phyloP scores from a whole-genome alignment of 1,140 invertebrate genomes.

The Drosophila aff. region DNA sequence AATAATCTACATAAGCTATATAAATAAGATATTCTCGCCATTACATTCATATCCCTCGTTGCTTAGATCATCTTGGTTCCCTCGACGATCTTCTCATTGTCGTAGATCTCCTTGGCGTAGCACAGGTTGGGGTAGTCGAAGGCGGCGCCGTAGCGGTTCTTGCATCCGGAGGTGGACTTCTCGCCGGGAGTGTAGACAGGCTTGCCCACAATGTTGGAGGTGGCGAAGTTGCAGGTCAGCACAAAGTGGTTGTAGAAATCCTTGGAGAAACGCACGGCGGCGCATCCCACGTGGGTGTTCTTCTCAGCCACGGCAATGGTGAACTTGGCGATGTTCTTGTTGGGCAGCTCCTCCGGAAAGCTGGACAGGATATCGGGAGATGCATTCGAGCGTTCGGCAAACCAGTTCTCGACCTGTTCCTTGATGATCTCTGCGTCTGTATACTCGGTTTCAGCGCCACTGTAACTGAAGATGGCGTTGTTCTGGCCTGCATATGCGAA shows the following conservation, averaged over 20 bases:
- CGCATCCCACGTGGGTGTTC: constrained; percentile 64
- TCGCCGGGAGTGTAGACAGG: constrained; percentile 56
- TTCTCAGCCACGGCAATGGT: constrained; percentile 64
- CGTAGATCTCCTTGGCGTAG: constrained; percentile 50
- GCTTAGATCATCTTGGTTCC: constrained; percentile 32
- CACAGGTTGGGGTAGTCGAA: constrained; percentile 3
- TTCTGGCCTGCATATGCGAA: constrained; percentile 68
- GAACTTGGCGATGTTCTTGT: constrained; percentile 62
- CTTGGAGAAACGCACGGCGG: constrained; percentile 55
- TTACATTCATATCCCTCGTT: background rate
- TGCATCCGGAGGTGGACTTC: constrained; percentile 5
- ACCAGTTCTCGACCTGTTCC: too few relatives aligned
- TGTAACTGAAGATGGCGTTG: constrained; percentile 66
- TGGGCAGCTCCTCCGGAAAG: constrained; percentile 64
- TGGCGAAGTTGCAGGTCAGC: constrained; percentile 64
- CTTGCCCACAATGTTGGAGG: constrained; percentile 53
- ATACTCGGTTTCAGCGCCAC: too few relatives aligned
- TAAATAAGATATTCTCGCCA: background rate
- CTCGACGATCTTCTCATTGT: constrained; percentile 58
- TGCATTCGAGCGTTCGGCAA: too few relatives aligned
- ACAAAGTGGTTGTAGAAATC: constrained; percentile 69
- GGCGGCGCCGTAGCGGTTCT: constrained; percentile 4
- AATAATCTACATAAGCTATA: background rate
- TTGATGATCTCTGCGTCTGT: too few relatives aligned
- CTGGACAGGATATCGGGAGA: constrained; percentile 58